Evolutionary conservation across 2,888 invertebrate genomes (phyloP).

Genomic region (Petrophora chlorosata): DNA sequence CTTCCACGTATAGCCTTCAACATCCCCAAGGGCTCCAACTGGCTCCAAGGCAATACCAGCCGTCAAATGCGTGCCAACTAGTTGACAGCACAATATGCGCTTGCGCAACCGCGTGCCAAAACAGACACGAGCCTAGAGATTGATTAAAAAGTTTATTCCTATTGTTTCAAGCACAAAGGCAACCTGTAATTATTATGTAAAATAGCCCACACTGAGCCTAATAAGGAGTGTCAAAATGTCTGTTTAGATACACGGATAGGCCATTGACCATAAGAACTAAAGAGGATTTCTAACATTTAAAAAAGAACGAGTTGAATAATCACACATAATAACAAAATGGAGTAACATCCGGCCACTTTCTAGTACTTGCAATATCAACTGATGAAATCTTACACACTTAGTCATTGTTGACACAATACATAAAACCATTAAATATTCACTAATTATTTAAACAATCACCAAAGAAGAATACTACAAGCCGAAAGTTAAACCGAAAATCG

Average conservation of each 20-base stretch:
- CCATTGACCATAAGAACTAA: too few species aligned
- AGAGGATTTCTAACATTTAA: too few species aligned
- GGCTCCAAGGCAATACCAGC: background rate
- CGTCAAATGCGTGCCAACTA: slow-evolving; percentile 24
- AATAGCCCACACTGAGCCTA: slow-evolving; percentile 46
- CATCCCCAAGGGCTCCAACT: slow-evolving; percentile 6
- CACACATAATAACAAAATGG: too few species aligned
- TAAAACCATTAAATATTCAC: too few species aligned
- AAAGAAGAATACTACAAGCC: too few species aligned
- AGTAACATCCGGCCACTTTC: too few species aligned
- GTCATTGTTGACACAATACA: too few species aligned
- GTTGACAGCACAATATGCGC: slow-evolving; percentile 32
- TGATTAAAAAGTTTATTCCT: slow-evolving; percentile 73
- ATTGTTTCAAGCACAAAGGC: slow-evolving; percentile 65
- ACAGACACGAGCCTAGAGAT: slow-evolving; percentile 59
- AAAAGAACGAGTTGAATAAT: background rate
- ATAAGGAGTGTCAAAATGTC: slow-evolving; percentile 48
- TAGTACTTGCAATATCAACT: too few species aligned
- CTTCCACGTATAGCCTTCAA: background rate
- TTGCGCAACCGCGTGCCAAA: slow-evolving; percentile 53
- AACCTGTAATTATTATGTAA: slow-evolving; percentile 64
- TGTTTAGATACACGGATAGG: slow-evolving; percentile 34
- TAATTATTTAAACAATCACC: too few species aligned
- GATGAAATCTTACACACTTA: too few species aligned
- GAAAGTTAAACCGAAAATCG: too few species aligned